Base-by-base conservation (phyloP, 2,113 vertebrate genomes). In the Falcunculus frontatus region DNA sequence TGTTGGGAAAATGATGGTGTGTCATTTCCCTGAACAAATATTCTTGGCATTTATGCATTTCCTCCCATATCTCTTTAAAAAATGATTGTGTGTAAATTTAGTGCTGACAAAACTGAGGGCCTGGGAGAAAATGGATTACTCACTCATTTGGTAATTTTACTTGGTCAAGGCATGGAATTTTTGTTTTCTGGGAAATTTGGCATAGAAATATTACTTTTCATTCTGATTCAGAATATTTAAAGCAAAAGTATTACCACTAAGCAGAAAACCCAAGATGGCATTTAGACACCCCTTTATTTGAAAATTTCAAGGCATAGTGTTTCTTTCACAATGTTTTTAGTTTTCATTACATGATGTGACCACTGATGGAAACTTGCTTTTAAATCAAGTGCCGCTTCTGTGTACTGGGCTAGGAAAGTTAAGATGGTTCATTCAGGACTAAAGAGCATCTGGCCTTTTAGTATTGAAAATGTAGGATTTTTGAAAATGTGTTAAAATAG, bases 41-140 rank as follows among this genome's bases (percentile, higher is more conserved):
- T 93, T 95, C 91, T 90, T 89, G 82, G 72, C 86, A 96, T 96
- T 95, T 93, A 68, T 95, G 59, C 79, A 84, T 93, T 96, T 97
- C 93, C 80, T 95, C 94, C 75, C 55, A 2, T 89, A 95, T 93
- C 78, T 94, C 76, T 90, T 91, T 76, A 63, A 87, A 77, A 93
- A 96, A 77, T 76, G 49, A 63, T 80, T 64, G 63, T 85, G 76
- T 90, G 79, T 95, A 92, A 95, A 95, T 93, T 95, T 90, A 94
- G 79, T 93, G 87, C 87, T 92, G 93, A 89, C 91, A 92, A 96
- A 96, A 90, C 57, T 57, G 76, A 84, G 57, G 46, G 83, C 89
- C 74, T 95, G 85, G 64, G 87, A 94, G 87, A 91, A 90, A 92
- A 93, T 35, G 53, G 37, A 89, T 95, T 92, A 75, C 57, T 93